phyloP scores from a whole-genome alignment of 2,888 invertebrate genomes.

The Lasioglossum pauxillum region DNA sequence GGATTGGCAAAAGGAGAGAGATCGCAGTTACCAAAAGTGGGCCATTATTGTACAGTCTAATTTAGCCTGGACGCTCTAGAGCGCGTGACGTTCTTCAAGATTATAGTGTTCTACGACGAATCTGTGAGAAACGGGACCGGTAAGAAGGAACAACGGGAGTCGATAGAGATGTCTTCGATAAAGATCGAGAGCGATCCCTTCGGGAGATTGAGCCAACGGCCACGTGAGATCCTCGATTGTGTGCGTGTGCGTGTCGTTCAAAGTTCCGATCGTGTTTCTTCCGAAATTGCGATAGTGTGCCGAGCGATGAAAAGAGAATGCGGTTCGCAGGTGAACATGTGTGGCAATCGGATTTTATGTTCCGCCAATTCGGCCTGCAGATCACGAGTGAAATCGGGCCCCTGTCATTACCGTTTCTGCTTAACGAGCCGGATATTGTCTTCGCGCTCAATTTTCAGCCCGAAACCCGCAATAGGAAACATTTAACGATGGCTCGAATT shows the following conservation, averaged over 20 bases:
- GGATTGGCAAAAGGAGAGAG: background rate
- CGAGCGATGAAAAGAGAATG: background rate
- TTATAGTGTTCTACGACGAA: conserved; percentile 35
- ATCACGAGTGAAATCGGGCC: background rate
- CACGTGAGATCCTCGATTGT: background rate
- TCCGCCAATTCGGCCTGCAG: background rate
- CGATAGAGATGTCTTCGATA: conserved; percentile 29
- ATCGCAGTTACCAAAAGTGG: conserved; percentile 60
- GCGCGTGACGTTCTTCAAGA: conserved; percentile 45
- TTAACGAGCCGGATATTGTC: conserved; percentile 3
- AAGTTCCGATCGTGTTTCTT: conserved; percentile 46
- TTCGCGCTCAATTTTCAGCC: background rate
- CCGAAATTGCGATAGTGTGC: background rate
- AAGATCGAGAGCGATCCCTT: background rate
- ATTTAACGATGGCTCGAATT: conserved; percentile 14
- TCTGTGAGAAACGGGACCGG: background rate
- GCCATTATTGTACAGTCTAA: conserved; percentile 69
- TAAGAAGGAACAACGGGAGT: background rate
- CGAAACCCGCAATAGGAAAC: conserved; percentile 19
- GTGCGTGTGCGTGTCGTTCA: background rate
- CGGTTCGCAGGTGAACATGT: background rate
- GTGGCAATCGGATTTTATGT: background rate
- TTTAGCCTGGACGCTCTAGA: conserved; percentile 47
- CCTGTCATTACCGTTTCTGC: background rate
- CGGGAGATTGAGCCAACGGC: background rate